Base-by-base conservation (phyloP, 2,888 invertebrate genomes). In the Formica aserva region DNA sequence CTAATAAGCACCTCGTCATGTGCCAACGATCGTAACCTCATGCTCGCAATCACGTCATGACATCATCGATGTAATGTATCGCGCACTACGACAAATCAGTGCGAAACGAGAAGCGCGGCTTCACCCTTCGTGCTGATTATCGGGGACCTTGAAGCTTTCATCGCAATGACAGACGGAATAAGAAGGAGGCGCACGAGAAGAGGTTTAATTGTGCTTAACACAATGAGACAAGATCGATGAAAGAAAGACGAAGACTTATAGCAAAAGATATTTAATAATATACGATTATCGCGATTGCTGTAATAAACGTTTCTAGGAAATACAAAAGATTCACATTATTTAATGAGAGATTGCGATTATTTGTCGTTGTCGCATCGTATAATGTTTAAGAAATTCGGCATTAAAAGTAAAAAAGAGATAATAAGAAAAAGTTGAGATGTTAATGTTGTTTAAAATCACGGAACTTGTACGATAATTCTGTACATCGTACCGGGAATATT, bases 1-100 rank as follows among this genome's bases (percentile, higher is more conserved):
- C 60, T 80, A 80, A 80, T 80, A 80, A 80, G 78, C 60, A 72
- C 78, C 35, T 72, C 72, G 72, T 80, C 45, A 62, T 72, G 26
- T 62, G 55, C 57, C 55, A 35, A 67, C 38, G 55, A 77, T 77
- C 38, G 13, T 55, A 67, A 60, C 41, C 41, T 38, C 38, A 55
- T 67, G 26, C 13, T 52, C 29, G 41, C 41, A 77, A 22, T 60
- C n/a, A 72, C 18, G 26, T 62, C 18, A 35, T 80, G 78, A 80
- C 78, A 71, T 80, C 78, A 80, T 80, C 78, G 60, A 41, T 60
- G 29, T 71, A 62, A 80, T 62, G 13, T 80, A 72, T 71, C 32
- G 35, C 35, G 22, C 26, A 32, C 32, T 32, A 18, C 18, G 45
- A 80, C 41, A 72, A 62, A 80, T 80, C 22, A 22, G 18, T 26